Evolutionary conservation across 2,888 invertebrate species (phyloP).

Genomic region (Diadegma fenestrale): DNA sequence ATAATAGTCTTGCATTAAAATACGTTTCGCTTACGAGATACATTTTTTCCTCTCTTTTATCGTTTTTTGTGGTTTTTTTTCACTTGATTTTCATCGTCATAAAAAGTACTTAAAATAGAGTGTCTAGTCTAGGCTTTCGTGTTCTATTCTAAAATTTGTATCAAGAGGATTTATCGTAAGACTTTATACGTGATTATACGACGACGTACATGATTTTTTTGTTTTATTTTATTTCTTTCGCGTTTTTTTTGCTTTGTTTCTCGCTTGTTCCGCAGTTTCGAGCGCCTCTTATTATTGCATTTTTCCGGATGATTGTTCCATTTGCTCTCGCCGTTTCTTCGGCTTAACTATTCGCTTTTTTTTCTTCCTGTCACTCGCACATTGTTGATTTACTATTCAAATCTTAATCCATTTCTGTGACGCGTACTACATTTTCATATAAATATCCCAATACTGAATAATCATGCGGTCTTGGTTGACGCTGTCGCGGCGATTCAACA

Average conservation of each 20-base stretch:
- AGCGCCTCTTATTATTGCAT: conserved; percentile 63
- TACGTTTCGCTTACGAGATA: conserved; percentile 76
- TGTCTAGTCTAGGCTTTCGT: conserved; percentile 80
- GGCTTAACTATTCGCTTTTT: background rate
- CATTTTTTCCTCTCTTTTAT: conserved; percentile 27
- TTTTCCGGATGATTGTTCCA: conserved; percentile 36
- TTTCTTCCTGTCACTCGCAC: conserved; percentile 22
- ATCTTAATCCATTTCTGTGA: conserved; percentile 61
- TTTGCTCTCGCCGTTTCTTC: conserved; percentile 10
- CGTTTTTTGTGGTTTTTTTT: conserved; percentile 15
- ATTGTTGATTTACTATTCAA: conserved; percentile 63
- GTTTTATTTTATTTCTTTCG: conserved; percentile 13
- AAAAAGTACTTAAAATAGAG: conserved; percentile 82
- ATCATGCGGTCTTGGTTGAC: conserved; percentile 67
- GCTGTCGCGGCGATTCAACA: conserved; percentile 38
- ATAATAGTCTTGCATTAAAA: conserved; percentile 76
- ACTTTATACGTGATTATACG: conserved; percentile 74
- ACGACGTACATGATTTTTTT: conserved; percentile 72
- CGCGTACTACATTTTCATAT: conserved; percentile 55
- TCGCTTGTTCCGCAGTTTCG: conserved; percentile 59
- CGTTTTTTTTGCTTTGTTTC: background rate
- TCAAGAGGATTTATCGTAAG: conserved; percentile 71
- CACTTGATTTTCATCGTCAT: conserved; percentile 72
- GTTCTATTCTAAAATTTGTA: conserved; percentile 78
- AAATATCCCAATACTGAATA: conserved; percentile 78